Evolutionary conservation across 1,140 invertebrate genomes (phyloP).

Genomic region (Brachionus rubens): DNA sequence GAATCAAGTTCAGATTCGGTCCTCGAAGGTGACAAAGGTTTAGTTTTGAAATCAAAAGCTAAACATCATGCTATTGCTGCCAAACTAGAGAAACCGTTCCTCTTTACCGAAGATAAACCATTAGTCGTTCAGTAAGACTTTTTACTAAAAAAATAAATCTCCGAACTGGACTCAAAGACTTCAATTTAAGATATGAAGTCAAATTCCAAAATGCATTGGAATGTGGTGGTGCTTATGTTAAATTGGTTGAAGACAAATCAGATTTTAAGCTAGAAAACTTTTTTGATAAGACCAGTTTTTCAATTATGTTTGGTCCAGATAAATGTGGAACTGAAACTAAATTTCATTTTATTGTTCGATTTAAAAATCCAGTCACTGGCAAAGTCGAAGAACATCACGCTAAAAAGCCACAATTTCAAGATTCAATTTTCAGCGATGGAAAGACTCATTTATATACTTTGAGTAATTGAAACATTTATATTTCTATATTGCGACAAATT

Average conservation of each 20-base stretch:
- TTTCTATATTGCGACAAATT: too few species aligned
- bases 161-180: constrained; percentile 49
- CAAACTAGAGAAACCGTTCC: constrained; percentile 75
- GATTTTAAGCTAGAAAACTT: constrained; percentile 71
- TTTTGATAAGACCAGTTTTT: constrained; percentile 91
- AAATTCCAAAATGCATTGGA: constrained; percentile 86
- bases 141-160: constrained; percentile 64
- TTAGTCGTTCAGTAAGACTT: constrained; percentile 74
- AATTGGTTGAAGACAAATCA: constrained; percentile 69
- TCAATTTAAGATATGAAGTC: constrained; percentile 61
- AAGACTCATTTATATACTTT: constrained; percentile 90
- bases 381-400: constrained; percentile 70
- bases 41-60: constrained; percentile 89
- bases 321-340: constrained; percentile 95
- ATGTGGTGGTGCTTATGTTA: constrained; percentile 96
- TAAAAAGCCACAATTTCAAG: constrained; percentile 80
- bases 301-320: constrained; percentile 98
- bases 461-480: constrained; percentile 49
- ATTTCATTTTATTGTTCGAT: constrained; percentile 94
- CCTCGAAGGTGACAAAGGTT: constrained; percentile 76
- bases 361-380: constrained; percentile 88
- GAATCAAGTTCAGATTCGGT: constrained; percentile 73
- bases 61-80: constrained; percentile 90
- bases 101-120: constrained; percentile 76
- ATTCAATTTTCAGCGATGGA: constrained; percentile 88